Percentiles rank a stretch among this genome's conserved stretches.
Conservation (phyloP, 2,113 vertebrate species). For the Brevimyrus niger region DNA sequence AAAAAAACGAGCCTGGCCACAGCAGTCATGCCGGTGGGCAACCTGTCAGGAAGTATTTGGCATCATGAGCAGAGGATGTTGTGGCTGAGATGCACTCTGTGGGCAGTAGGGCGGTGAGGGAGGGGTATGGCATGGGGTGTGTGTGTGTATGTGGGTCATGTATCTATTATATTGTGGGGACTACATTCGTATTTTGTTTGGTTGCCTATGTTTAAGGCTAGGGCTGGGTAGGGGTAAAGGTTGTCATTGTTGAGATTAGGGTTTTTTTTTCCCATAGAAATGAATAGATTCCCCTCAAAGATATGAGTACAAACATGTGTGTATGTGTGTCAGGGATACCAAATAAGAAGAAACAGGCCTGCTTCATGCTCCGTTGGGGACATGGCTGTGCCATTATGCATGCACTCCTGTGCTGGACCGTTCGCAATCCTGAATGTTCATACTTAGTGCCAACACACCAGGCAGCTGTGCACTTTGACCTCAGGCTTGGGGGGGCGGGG, state of each 20-base stretch:
- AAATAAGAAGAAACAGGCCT: not conserved
- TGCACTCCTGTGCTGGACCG: not conserved
- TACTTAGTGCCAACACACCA: not conserved
- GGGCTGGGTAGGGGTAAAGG: not conserved
- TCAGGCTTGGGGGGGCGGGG: not conserved
- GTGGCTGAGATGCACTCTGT: not conserved
- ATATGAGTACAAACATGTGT: not conserved
- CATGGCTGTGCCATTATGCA: not conserved
- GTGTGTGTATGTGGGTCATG: not conserved
- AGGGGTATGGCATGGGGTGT: conserved; percentile 2
- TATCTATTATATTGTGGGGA: too few species aligned
- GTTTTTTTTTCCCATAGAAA: not conserved
- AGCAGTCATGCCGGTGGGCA: not conserved
- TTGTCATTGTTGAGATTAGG: not conserved
- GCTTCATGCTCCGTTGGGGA: not conserved
- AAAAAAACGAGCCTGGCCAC: not conserved
- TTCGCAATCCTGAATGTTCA: not conserved
- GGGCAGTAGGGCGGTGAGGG: not conserved
- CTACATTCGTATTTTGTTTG: too few species aligned
- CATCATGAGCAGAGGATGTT: not conserved
- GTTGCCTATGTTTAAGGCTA: too few species aligned
- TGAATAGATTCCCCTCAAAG: not conserved
- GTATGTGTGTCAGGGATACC: not conserved
- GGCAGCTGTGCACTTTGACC: not conserved
- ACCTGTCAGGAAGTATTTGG: not conserved